Evolutionary conservation across 2,888 invertebrate genomes (phyloP).

Genomic region (Arrhopalites spinosus): DNA sequence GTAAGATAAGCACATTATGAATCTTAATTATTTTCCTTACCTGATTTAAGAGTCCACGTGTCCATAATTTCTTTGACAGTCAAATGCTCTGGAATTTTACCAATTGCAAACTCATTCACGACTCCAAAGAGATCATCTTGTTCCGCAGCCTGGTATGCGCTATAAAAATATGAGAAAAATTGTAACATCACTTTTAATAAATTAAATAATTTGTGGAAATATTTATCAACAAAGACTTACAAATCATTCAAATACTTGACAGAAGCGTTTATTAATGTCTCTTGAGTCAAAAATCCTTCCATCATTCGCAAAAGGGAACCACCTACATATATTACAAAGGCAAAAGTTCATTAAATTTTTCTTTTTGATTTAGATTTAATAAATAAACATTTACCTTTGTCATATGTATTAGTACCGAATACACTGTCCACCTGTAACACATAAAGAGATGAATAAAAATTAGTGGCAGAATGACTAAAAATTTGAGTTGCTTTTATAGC

Average conservation of each 20-base stretch:
- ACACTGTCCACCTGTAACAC: conserved; percentile 56
- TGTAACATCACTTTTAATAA: too few species aligned
- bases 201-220: not conserved
- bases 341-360: too few species aligned
- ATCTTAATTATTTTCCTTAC: too few species aligned
- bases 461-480: too few species aligned
- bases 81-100: not conserved
- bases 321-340: too few species aligned
- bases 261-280: conserved; percentile 21
- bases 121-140: conserved; percentile 5
- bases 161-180: too few species aligned
- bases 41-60: conserved; percentile 53
- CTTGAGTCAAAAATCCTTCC: conserved; percentile 21
- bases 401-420: conserved; percentile 19
- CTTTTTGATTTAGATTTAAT: too few species aligned
- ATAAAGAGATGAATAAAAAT: too few species aligned
- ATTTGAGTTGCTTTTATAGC: too few species aligned
- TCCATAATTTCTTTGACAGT: conserved; percentile 55
- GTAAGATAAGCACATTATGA: too few species aligned
- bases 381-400: too few species aligned
- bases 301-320: conserved; percentile 33
- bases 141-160: not conserved
- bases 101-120: not conserved
- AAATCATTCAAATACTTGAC: not conserved
- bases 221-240: not conserved